These are phyloP conservation scores for Empis stercorea DNA, from an alignment of 2,888 invertebrate genomes.

Conservation along the genomic window DNA sequence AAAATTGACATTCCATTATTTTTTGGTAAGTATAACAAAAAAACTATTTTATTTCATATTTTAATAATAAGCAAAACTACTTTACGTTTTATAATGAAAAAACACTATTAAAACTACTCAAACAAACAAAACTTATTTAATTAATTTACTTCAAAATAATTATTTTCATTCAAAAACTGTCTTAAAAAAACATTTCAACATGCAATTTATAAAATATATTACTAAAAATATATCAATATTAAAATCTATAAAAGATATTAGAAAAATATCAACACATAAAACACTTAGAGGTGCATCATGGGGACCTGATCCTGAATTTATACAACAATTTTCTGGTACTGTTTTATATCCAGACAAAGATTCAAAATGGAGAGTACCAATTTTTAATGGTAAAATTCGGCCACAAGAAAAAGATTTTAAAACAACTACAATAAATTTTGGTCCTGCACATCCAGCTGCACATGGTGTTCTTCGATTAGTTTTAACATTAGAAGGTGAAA, in stretches of 20 bases:
- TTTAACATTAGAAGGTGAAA: constrained; percentile 70
- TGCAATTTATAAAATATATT: too few species aligned
- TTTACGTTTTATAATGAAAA: too few species aligned
- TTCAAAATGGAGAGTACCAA: constrained; percentile 22
- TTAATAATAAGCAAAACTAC: background rate
- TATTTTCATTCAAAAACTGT: too few species aligned
- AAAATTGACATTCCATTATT: constrained; percentile 90
- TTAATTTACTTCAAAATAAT: too few species aligned
- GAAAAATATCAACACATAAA: too few species aligned
- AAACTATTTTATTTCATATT: too few species aligned
- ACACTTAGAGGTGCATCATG: constrained; percentile 31
- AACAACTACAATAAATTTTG: constrained; percentile 67
- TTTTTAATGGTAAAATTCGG: constrained; percentile 28
- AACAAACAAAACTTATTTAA: too few species aligned
- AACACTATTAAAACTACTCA: too few species aligned
- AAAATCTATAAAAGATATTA: too few species aligned
- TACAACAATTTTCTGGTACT: constrained; percentile 42
- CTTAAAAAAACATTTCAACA: too few species aligned
- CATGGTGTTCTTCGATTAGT: constrained; percentile 78
- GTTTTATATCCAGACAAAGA: constrained; percentile 44
- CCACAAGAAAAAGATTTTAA: constrained; percentile 47
- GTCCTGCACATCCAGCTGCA: constrained; percentile 83
- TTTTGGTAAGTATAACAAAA: constrained; percentile 68
- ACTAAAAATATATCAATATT: too few species aligned
- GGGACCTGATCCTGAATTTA: constrained; percentile 52